Conservation (phyloP, 2,888 invertebrate genomes). For the Tipula helvola region DNA sequence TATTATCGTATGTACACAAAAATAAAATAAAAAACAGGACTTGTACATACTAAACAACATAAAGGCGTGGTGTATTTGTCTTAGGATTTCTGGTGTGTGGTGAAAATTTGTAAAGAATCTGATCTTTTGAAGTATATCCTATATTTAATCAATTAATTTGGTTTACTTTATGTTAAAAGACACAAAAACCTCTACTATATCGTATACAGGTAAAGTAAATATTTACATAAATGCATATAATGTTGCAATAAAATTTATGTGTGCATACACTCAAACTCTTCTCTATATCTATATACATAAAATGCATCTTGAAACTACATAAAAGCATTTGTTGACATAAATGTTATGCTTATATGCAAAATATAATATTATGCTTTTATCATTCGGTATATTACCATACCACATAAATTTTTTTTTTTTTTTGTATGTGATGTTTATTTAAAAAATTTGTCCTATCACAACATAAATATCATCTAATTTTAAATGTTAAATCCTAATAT, state of each 20-base stretch:
- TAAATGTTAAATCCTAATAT: not conserved
- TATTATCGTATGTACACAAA: not conserved
- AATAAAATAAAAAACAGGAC: not conserved
- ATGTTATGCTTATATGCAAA: not conserved
- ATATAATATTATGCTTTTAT: not conserved
- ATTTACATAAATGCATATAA: not conserved
- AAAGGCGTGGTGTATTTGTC: not conserved
- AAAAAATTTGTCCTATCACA: not conserved
- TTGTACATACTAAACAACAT: not conserved
- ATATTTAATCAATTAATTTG: not conserved
- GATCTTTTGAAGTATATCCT: not conserved
- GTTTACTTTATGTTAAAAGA: not conserved
- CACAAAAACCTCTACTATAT: not conserved
- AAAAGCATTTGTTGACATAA: not conserved
- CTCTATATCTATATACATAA: not conserved
- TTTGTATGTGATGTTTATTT: not conserved
- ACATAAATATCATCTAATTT: not conserved
- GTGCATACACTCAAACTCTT: not conserved
- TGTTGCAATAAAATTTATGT: not conserved
- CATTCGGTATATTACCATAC: not conserved
- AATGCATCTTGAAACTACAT: not conserved
- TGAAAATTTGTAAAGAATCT: not conserved
- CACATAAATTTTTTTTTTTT: not conserved
- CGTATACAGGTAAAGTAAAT: not conserved
- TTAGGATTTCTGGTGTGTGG: not conserved